phyloP scores from a whole-genome alignment of 2,797 vertebrate species.

The Myotis daubentonii region DNA sequence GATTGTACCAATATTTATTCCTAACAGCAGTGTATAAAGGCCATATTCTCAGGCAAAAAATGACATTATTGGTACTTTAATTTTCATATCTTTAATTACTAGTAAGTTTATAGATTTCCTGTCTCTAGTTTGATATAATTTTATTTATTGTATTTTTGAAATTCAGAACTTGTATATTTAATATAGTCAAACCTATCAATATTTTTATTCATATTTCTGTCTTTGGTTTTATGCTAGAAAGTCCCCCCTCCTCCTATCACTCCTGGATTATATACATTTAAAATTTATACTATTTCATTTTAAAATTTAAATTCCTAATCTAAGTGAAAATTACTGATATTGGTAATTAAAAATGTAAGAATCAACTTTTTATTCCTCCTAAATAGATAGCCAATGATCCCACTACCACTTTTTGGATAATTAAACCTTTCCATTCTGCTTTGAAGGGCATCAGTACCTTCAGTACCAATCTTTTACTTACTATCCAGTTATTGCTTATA shows the following conservation, averaged over 20 bases:
- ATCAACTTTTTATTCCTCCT: not conserved
- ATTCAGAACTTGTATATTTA: not conserved
- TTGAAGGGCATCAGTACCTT: not conserved
- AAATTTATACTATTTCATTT: not conserved
- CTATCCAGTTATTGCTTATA: not conserved
- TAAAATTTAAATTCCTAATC: not conserved
- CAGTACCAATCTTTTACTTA: not conserved
- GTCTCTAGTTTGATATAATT: not conserved
- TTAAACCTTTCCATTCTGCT: not conserved
- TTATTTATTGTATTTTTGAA: not conserved
- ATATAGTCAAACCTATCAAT: not conserved
- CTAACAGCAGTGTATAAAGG: not conserved
- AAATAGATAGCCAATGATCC: not conserved
- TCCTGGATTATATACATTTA: not conserved
- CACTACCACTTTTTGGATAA: not conserved
- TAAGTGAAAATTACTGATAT: not conserved
- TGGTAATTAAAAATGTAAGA: not conserved
- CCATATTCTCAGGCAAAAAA: not conserved
- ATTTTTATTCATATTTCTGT: not conserved
- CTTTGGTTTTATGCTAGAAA: not conserved
- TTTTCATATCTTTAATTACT: not conserved
- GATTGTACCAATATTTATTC: not conserved
- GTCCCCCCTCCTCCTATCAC: not conserved
- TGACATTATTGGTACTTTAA: not conserved
- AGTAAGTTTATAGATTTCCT: not conserved